These are phyloP conservation scores for Characodon lateralis DNA, from an alignment of 2,797 vertebrate genomes.

Conservation along the genomic window DNA sequence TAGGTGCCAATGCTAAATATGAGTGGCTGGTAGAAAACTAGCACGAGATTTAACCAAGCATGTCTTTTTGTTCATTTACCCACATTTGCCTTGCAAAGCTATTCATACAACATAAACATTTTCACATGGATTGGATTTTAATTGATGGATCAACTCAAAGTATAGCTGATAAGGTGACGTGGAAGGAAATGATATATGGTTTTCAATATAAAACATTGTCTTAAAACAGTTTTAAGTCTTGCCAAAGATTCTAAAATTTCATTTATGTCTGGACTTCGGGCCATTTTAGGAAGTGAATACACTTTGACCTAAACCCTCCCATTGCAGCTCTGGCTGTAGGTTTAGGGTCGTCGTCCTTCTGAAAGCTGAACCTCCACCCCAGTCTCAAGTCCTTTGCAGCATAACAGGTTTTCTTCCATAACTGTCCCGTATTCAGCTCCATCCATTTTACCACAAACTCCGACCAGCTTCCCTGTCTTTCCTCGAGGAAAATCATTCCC, in stretches of 20 bases:
- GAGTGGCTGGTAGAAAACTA: slow-evolving; percentile 2
- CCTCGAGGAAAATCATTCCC: neutral
- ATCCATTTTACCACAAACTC: no score
- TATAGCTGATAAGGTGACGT: neutral
- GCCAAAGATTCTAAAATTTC: neutral
- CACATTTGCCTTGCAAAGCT: neutral
- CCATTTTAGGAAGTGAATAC: neutral
- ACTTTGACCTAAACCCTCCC: neutral
- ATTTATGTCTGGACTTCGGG: neutral
- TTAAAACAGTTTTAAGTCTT: neutral
- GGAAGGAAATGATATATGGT: neutral
- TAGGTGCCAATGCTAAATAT: neutral
- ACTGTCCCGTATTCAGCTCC: no score
- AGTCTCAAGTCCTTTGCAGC: no score
- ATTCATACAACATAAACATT: neutral
- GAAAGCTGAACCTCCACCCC: no score
- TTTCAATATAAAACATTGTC: neutral
- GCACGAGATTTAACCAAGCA: neutral
- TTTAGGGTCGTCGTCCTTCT: no score
- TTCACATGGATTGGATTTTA: neutral
- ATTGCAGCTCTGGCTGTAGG: no score
- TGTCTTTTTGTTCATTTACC: neutral
- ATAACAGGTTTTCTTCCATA: no score
- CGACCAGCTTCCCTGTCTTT: neutral
- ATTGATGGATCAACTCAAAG: neutral